Conservation (phyloP, 2,113 vertebrate species). For the Rhinolophus sinicus region DNA sequence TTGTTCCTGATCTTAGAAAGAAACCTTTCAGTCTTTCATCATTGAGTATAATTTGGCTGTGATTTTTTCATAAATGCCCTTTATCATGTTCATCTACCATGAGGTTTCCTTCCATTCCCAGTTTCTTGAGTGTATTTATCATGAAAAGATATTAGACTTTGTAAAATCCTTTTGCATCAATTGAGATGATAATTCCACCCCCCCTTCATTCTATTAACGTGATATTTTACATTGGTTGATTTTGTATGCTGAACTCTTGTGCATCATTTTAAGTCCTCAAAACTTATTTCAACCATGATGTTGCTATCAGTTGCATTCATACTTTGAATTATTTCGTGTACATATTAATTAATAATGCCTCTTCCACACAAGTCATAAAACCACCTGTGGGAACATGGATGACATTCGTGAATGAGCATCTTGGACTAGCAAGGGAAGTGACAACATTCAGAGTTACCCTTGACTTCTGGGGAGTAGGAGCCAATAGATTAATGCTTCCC, state of each 20-base stretch:
- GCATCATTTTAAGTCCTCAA: not conserved
- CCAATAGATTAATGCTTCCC: not conserved
- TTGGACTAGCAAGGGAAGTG: not conserved
- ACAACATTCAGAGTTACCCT: not conserved
- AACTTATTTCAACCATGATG: not conserved
- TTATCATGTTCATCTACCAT: not conserved
- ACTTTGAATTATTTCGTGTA: not conserved
- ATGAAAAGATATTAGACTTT: not conserved
- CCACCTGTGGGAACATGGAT: not conserved
- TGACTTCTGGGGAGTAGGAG: not conserved
- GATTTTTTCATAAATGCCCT: not conserved
- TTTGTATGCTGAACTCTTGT: not conserved
- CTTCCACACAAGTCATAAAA: not conserved
- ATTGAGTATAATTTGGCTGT: not conserved
- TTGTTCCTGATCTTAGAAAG: not conserved
- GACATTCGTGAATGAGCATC: not conserved
- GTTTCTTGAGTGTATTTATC: not conserved
- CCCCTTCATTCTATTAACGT: not conserved
- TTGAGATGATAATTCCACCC: not conserved
- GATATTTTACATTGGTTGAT: not conserved
- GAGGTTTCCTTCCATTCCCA: not conserved
- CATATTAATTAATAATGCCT: not conserved
- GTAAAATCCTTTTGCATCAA: not conserved
- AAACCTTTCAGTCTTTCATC: not conserved
- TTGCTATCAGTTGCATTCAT: not conserved